Evolutionary conservation across 2,797 vertebrate species (phyloP), one percentile per base, ranked within the genome.

Genomic region (Xiphorhynchus erythropygius): DNA sequence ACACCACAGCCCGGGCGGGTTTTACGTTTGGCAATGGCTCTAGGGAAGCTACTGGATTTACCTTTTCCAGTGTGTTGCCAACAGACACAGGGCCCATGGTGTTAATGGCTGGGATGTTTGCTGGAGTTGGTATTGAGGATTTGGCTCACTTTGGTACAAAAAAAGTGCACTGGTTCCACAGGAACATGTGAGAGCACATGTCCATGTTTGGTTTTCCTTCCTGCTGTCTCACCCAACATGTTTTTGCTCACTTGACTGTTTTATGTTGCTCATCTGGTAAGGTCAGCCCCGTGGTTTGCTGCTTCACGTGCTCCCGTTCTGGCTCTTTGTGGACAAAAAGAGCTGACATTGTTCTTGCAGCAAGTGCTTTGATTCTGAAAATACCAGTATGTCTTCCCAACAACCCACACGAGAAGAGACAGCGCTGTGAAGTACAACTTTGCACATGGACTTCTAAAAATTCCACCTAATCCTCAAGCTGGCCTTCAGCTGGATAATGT

Each of bases 161-260:
- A 30, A 16, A 6, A 0, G 1, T 11, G 47, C 59, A 56, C 30
- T 0, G 3, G 18, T 44, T 37, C 52, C 32, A 27, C 1, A 9
- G 37, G 53, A 70, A 23, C 10, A 3, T 1, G 6, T 35, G 41
- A 32, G 80, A 88, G 13, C 8, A 19, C 47, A 3, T 4, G 23
- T 23, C 41, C 42, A 0, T 13, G 13, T 47, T 46, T 41, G 52
- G 32, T 46, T 70, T 53, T 64, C 37, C 17, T 49, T 44, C 15
- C 21, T 71, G 37, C 33, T 44, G 47, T 32, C 41, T 64, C 21
- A 19, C 42, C 62, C 37, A 9, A 13, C 27, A 0, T 42, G 19
- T 19, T 81, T 83, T 50, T 68, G 17, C 74, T 60, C 39, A 9
- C 41, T 81, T 77, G 62, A 11, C 19, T 69, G 9, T 68, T 62